Evolutionary conservation across 2,797 vertebrate species (phyloP).

Genomic region (Garrulus glandarius): DNA sequence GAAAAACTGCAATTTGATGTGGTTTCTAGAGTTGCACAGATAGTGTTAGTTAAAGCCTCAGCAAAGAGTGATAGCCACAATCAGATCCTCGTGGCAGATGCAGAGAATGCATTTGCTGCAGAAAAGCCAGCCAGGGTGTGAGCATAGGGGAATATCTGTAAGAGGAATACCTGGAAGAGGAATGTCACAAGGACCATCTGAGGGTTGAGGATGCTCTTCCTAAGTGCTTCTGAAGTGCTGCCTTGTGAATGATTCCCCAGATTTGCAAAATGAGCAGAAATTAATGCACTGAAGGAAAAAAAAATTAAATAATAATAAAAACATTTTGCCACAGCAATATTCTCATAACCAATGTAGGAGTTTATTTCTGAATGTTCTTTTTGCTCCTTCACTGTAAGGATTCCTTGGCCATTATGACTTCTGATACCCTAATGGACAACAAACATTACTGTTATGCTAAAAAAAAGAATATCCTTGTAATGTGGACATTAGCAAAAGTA

Average conservation of each 20-base stretch:
- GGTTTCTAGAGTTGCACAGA: conserved; percentile 43
- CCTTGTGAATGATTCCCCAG: not conserved
- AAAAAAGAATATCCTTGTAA: not conserved
- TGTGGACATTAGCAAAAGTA: conserved; percentile 57
- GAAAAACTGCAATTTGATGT: conserved; percentile 59
- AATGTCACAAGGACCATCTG: not conserved
- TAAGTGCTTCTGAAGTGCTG: not conserved
- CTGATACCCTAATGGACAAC: conserved; percentile 24
- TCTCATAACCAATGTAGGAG: not conserved
- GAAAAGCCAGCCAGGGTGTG: not conserved
- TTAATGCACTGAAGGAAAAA: not conserved
- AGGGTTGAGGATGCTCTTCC: not conserved
- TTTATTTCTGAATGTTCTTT: conserved; percentile 21
- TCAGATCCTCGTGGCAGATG: not conserved
- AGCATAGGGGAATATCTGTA: not conserved
- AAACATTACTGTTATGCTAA: conserved; percentile 46
- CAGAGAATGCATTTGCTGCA: not conserved
- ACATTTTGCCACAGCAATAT: not conserved
- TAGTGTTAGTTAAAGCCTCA: conserved; percentile 8
- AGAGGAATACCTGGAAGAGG: not conserved
- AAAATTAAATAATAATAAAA: not conserved
- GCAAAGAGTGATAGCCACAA: not conserved
- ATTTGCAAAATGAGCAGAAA: not conserved
- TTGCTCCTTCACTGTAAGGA: conserved; percentile 41
- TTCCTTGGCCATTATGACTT: conserved; percentile 44